Evolutionary conservation across 1,140 invertebrate species (phyloP).

Genomic region (Pachypeltis micranthus): DNA sequence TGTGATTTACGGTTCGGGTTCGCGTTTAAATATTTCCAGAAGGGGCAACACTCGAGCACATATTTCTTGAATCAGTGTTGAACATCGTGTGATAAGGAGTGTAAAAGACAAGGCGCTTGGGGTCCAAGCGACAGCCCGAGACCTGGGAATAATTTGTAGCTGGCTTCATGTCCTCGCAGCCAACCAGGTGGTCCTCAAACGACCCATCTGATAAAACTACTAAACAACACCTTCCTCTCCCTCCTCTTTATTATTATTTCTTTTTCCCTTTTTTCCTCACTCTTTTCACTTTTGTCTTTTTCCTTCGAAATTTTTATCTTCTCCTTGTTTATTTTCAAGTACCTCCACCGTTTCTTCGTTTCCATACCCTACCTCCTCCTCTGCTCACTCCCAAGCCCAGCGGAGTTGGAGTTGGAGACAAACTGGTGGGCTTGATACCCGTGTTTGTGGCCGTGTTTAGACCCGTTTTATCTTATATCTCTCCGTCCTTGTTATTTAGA

Average conservation of each 20-base stretch:
- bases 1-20: no score
- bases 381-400: background rate
- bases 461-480: background rate
- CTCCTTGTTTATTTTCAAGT: constrained; percentile 2
- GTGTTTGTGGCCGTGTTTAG: background rate
- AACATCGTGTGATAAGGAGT: background rate
- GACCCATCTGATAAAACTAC: constrained; percentile 5
- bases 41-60: background rate
- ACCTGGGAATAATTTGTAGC: background rate
- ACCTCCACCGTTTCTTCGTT: background rate
- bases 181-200: constrained; percentile 9
- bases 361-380: background rate
- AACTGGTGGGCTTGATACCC: background rate
- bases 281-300: background rate
- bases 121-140: background rate
- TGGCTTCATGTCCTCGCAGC: background rate
- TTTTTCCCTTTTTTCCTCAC: background rate
- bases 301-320: background rate
- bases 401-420: background rate
- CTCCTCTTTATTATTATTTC: constrained; percentile 2
- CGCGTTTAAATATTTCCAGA: no score
- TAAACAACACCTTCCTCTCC: constrained; percentile 2
- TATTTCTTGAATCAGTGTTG: background rate
- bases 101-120: background rate
- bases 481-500: background rate